phyloP scores from a whole-genome alignment of 2,797 vertebrate species.

The Avahi laniger region DNA sequence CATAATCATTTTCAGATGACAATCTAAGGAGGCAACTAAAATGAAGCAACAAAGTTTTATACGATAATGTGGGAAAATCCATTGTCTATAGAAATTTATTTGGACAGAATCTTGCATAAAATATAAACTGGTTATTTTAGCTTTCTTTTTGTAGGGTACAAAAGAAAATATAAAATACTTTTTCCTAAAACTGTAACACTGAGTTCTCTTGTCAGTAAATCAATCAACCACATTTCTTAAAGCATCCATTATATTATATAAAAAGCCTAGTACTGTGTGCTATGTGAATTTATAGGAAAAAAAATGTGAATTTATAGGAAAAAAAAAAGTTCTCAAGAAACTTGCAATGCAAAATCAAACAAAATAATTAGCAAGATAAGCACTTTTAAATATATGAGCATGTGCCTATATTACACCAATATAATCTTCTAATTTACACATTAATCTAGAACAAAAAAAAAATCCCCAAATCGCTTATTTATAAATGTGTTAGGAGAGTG shows the following conservation, averaged over 20 bases:
- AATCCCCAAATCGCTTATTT: not conserved
- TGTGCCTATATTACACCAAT: not conserved
- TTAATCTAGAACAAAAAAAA: not conserved
- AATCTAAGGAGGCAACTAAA: conserved; percentile 27
- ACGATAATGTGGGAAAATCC: not conserved
- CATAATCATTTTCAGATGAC: conserved; percentile 68
- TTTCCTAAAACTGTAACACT: conserved; percentile 29
- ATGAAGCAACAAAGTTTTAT: conserved; percentile 28
- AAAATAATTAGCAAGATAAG: conserved; percentile 39
- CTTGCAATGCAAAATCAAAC: not conserved
- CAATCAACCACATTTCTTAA: not conserved
- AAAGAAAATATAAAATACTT: conserved; percentile 25
- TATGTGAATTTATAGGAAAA: not conserved
- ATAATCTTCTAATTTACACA: conserved; percentile 13
- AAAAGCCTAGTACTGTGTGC: not conserved
- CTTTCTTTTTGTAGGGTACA: not conserved
- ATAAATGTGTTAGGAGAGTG: not conserved
- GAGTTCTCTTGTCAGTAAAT: not conserved
- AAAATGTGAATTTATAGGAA: not conserved
- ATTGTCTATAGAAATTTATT: conserved; percentile 22
- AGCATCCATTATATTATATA: not conserved
- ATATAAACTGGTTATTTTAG: not conserved
- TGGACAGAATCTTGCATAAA: conserved; percentile 11
- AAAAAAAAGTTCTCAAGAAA: not conserved
- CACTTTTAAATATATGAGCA: not conserved